These are phyloP conservation scores for Zeugodacus cucurbitae DNA, from an alignment of 1,140 invertebrate genomes.

Conservation along the genomic window DNA sequence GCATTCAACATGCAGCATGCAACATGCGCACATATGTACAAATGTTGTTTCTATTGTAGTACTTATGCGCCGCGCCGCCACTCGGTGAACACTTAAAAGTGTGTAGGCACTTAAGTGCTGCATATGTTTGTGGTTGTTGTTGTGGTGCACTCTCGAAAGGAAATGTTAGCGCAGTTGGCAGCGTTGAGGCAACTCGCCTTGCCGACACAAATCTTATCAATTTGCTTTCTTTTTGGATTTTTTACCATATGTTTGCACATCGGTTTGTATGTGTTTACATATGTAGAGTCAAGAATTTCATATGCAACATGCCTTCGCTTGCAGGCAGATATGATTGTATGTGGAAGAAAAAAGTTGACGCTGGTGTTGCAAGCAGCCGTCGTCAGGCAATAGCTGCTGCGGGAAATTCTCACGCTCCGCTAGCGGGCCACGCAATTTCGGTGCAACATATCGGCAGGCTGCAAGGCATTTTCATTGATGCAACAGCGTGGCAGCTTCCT, in stretches of 20 bases:
- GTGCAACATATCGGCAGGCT: not conserved
- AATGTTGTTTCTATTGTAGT: not conserved
- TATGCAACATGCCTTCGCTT: not conserved
- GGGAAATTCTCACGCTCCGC: constrained; percentile 28
- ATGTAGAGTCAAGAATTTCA: not conserved
- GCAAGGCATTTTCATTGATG: not conserved
- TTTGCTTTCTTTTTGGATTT: not conserved
- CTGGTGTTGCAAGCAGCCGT: constrained; percentile 17
- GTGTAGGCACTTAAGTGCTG: not conserved
- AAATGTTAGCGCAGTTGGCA: not conserved
- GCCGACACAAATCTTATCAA: not conserved
- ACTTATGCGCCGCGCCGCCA: constrained; percentile 22
- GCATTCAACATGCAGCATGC: not conserved
- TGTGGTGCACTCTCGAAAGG: not conserved
- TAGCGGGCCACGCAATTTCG: not conserved
- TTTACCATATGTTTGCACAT: not conserved
- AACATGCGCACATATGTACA: not conserved
- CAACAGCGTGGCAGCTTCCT: not conserved
- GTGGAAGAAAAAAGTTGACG: not conserved
- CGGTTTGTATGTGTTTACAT: not conserved
- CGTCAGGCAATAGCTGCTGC: not conserved
- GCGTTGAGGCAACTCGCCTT: not conserved
- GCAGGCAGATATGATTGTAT: not conserved
- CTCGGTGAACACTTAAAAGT: not conserved
- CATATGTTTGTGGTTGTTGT: not conserved